These are phyloP conservation scores for Tetrax tetrax DNA, from an alignment of 2,113 vertebrate species.

Conservation along the genomic window DNA sequence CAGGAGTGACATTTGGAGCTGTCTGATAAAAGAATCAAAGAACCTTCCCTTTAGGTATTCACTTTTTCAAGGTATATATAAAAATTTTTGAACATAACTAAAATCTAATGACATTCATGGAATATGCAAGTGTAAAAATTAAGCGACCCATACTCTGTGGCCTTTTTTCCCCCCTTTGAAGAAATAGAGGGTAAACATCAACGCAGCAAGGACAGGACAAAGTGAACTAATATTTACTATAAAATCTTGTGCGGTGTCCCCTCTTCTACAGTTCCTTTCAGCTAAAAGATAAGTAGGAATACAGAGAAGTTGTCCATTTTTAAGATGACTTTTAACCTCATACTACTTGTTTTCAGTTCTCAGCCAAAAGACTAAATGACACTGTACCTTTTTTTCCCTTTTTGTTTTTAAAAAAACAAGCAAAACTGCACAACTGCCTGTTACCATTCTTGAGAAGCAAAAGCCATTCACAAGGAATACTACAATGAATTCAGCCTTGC, in stretches of 20 bases:
- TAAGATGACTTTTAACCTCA: background rate
- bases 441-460: background rate
- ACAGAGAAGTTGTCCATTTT: background rate
- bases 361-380: background rate
- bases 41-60: background rate
- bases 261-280: background rate
- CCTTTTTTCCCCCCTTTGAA: background rate
- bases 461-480: background rate
- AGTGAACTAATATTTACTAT: background rate
- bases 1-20: background rate
- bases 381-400: background rate
- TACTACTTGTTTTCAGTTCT: background rate
- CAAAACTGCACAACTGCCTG: background rate
- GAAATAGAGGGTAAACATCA: background rate
- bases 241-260: background rate
- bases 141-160: background rate
- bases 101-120: background rate
- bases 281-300: background rate
- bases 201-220: background rate
- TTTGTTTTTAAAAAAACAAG: background rate
- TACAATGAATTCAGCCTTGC: background rate
- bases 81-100: background rate
- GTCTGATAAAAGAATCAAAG: background rate
- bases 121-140: background rate
- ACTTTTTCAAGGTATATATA: background rate